Percentiles rank a stretch among this genome's conserved stretches.
phyloP scores from a whole-genome alignment of 2,888 invertebrate genomes.

The Scaeva pyrastri region DNA sequence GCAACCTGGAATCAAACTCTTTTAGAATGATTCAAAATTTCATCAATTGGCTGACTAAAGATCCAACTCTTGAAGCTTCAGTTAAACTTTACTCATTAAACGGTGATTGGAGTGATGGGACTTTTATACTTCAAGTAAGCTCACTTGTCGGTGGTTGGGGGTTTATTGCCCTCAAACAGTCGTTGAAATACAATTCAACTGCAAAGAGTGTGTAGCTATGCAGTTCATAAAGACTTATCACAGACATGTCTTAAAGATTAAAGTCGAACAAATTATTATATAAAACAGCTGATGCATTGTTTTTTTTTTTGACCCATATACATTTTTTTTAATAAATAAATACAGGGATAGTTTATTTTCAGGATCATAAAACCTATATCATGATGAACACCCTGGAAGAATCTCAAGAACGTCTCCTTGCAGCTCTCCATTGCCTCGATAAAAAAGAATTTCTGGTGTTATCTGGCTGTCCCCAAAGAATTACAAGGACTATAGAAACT shows the following conservation, averaged over 20 bases:
- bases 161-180: no score
- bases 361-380: slow-evolving; percentile 36
- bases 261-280: no score
- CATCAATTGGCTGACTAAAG: slow-evolving; percentile 54
- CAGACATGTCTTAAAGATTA: no score
- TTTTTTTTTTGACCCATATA: no score
- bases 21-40: slow-evolving; percentile 77
- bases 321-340: no score
- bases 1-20: slow-evolving; percentile 69
- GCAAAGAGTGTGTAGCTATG: no score
- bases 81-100: slow-evolving; percentile 78
- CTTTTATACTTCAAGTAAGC: slow-evolving; percentile 80
- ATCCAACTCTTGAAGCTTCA: slow-evolving; percentile 30
- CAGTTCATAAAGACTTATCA: no score
- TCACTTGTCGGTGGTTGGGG: no score
- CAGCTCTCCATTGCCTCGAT: slow-evolving; percentile 78
- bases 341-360: neutral
- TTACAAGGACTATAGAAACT: slow-evolving; percentile 72
- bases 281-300: no score
- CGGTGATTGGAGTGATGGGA: slow-evolving; percentile 82
- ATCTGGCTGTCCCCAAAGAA: slow-evolving; percentile 74
- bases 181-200: no score
- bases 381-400: slow-evolving; percentile 79
- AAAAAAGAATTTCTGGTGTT: slow-evolving; percentile 46
- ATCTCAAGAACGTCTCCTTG: slow-evolving; percentile 76